Percentiles rank a stretch among this genome's conserved stretches.
Conservation (phyloP, 2,888 invertebrate genomes). For the Uloborus plumipes region DNA sequence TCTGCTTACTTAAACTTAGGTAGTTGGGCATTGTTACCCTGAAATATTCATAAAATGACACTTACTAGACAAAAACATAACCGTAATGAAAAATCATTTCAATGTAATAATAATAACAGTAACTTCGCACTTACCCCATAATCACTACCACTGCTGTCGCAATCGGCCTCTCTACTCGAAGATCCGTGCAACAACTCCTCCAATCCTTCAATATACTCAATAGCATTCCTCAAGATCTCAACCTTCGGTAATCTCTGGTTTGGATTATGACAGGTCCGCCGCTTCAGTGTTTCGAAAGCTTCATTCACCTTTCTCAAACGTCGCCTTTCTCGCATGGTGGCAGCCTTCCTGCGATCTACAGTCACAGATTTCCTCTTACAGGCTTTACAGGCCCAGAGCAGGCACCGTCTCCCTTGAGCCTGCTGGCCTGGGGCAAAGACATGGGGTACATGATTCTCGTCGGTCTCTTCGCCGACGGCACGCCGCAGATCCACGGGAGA, state of each 20-base stretch:
- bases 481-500: constrained; percentile 32
- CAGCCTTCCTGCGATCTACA: constrained; percentile 95
- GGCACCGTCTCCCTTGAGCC: constrained; percentile 77
- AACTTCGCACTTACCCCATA: constrained; percentile 44
- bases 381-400: constrained; percentile 97
- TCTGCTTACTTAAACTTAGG: no score
- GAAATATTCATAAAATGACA: no score
- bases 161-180: constrained; percentile 44
- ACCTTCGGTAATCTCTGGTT: constrained; percentile 97
- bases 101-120: not conserved
- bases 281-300: constrained; percentile 94
- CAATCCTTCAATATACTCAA: constrained; percentile 76
- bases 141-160: constrained; percentile 56
- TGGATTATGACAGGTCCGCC: constrained; percentile 93
- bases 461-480: constrained; percentile 1
- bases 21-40: no score
- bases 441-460: constrained; percentile 54
- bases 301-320: constrained; percentile 97
- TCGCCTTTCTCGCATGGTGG: constrained; percentile 92
- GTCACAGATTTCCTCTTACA: constrained; percentile 93
- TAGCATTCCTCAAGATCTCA: constrained; percentile 96
- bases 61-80: no score
- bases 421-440: constrained; percentile 57
- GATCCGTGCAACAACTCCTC: constrained; percentile 79
- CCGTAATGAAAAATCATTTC: not conserved